phyloP scores from a whole-genome alignment of 1,140 invertebrate species.

The Plectrocnemia conspersa region DNA sequence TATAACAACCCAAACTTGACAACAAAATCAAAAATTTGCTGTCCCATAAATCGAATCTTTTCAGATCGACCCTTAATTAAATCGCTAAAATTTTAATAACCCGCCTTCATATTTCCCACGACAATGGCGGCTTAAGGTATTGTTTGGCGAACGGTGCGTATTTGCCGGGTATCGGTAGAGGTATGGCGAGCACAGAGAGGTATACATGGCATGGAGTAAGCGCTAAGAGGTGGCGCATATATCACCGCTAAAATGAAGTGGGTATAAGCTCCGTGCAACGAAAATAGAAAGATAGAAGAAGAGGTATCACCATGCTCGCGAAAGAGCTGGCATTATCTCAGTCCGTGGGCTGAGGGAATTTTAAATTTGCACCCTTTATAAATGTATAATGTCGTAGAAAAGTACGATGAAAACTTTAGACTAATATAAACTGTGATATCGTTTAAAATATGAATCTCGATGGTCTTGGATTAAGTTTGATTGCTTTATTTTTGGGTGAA shows the following conservation, averaged over 20 bases:
- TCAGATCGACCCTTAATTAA: too few relatives aligned
- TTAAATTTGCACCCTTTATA: conserved; percentile 24
- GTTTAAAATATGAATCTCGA: too few relatives aligned
- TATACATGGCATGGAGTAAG: not conserved
- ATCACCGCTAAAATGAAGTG: conserved; percentile 31
- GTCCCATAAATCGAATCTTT: too few relatives aligned
- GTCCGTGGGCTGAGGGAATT: conserved; percentile 8
- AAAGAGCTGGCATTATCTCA: conserved; percentile 10
- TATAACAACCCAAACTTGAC: too few relatives aligned
- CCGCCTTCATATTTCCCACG: not conserved
- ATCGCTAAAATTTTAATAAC: too few relatives aligned
- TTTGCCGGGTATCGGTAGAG: conserved; percentile 14
- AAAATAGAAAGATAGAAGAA: conserved; percentile 27
- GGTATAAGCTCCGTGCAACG: conserved; percentile 30
- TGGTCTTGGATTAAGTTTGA: too few relatives aligned
- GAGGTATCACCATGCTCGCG: conserved; percentile 1
- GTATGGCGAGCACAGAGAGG: conserved; percentile 1
- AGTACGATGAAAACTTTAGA: too few relatives aligned
- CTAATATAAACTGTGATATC: too few relatives aligned
- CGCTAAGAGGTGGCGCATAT: conserved; percentile 30
- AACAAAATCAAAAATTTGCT: too few relatives aligned
- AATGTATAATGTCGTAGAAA: conserved; percentile 10
- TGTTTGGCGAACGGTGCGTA: conserved; percentile 12
- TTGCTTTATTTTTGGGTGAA: too few relatives aligned
- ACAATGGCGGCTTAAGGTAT: not conserved